A percentile compares a stretch with the other conserved stretches of the same genome.
phyloP scores from a whole-genome alignment of 37 sponge, comb jelly and placozoan genomes.

The Diacarnus erythraeanus region DNA sequence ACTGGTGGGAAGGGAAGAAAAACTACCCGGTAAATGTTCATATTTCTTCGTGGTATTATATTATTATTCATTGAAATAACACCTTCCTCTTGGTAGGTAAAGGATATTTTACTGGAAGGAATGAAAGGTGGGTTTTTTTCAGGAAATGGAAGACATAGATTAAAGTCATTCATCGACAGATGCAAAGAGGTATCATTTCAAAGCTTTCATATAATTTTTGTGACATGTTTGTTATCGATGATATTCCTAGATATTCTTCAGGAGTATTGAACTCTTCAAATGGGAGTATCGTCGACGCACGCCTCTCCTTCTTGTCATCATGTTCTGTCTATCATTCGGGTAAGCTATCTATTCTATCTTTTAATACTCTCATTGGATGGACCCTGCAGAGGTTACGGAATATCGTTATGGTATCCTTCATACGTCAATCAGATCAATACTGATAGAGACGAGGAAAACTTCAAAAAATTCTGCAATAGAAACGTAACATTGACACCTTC shows the following conservation, averaged over 20 bases:
- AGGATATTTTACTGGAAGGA: not conserved
- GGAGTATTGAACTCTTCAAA: conserved; percentile 28
- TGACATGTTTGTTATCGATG: not conserved
- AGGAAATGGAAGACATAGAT: not conserved
- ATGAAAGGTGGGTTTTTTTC: not conserved
- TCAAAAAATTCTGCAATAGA: conserved; percentile 19
- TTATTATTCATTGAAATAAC: conserved; percentile 6
- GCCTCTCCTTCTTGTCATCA: conserved; percentile 31
- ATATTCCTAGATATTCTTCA: conserved; percentile 11
- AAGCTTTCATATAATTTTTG: too few species aligned
- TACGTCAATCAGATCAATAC: conserved; percentile 47
- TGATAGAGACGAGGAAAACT: not conserved
- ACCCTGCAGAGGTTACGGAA: conserved; percentile 57
- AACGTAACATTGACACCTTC: not conserved
- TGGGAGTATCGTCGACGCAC: conserved; percentile 26
- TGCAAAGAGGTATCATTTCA: not conserved
- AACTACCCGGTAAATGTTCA: conserved; percentile 40
- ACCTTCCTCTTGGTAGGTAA: too few species aligned
- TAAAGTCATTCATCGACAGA: not conserved
- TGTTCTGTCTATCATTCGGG: conserved; percentile 69
- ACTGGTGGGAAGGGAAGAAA: not conserved
- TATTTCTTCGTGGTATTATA: too few species aligned
- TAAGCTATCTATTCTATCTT: conserved; percentile 14
- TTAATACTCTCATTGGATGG: not conserved
- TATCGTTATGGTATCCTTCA: conserved; percentile 73